Evolutionary conservation across 2,888 invertebrate genomes (phyloP).

Genomic region (Platypus cylindrus): DNA sequence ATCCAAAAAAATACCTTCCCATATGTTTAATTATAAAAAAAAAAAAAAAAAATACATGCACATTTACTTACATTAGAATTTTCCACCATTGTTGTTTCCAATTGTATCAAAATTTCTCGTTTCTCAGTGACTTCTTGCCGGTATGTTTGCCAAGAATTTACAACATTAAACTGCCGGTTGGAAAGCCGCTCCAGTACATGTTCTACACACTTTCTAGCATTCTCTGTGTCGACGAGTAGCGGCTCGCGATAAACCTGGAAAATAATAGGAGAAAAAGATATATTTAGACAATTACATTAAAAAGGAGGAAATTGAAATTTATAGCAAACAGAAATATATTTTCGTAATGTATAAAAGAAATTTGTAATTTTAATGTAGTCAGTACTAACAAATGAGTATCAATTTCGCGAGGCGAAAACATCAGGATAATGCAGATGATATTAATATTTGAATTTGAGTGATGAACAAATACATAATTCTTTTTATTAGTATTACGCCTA

Average conservation of each 20-base stretch:
- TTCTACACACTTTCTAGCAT: conserved; percentile 54
- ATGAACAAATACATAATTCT: no score
- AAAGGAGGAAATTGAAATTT: conserved; percentile 10
- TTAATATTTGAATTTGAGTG: no score
- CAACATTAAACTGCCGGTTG: conserved; percentile 49
- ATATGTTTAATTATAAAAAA: no score
- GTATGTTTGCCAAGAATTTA: conserved; percentile 59
- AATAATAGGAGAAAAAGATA: conserved; percentile 9
- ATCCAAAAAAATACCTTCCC: no score
- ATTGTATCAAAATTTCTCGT: conserved; percentile 37
- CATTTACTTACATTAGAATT: conserved; percentile 46
- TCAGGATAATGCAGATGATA: no score
- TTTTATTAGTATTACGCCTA: no score
- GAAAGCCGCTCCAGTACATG: conserved; percentile 54
- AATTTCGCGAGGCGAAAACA: no score
- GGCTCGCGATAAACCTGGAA: conserved; percentile 45
- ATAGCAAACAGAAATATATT: conserved; percentile 9
- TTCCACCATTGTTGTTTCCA: conserved; percentile 47
- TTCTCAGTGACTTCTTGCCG: conserved; percentile 50
- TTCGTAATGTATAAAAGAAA: no score
- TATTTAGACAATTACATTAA: conserved; percentile 5
- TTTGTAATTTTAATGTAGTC: no score
- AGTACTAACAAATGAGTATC: no score
- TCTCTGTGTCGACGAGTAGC: conserved; percentile 54
- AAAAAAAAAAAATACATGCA: conserved; percentile 1